These are phyloP conservation scores for Drosophila neocordata DNA, from an alignment of 1,140 invertebrate genomes.

Conservation along the genomic window DNA sequence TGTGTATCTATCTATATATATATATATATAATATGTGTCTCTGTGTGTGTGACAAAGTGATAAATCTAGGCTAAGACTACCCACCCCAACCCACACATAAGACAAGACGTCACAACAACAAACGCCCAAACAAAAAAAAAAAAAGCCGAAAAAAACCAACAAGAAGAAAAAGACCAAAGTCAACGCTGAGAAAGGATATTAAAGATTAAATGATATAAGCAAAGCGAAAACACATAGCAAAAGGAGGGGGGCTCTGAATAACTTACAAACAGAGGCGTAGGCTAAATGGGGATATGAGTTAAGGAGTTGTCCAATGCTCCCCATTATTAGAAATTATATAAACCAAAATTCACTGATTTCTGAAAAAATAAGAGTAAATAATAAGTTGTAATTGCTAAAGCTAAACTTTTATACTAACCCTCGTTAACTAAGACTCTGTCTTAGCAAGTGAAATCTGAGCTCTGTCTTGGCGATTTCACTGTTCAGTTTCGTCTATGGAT, in stretches of 20 bases:
- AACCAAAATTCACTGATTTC: too few species aligned
- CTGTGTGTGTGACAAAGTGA: conserved; percentile 64
- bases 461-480: conserved; percentile 50
- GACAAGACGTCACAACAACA: conserved; percentile 71
- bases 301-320: too few species aligned
- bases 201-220: conserved; percentile 81
- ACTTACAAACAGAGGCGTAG: neutral
- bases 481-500: neutral
- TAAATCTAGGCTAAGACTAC: conserved; percentile 71
- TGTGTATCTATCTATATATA: conserved; percentile 24
- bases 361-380: too few species aligned
- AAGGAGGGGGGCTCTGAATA: neutral
- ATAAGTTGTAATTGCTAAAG: neutral
- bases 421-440: conserved; percentile 13
- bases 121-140: conserved; percentile 26
- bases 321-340: too few species aligned
- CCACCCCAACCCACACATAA: conserved; percentile 39
- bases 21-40: conserved; percentile 36
- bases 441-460: conserved; percentile 66
- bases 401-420: conserved; percentile 31
- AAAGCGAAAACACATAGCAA: conserved; percentile 50
- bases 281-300: neutral
- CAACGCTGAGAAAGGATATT: conserved; percentile 77
- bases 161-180: conserved; percentile 68
- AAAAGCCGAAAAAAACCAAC: conserved; percentile 7